phyloP scores from a whole-genome alignment of 1,140 invertebrate species.

The Triops cancriformis region DNA sequence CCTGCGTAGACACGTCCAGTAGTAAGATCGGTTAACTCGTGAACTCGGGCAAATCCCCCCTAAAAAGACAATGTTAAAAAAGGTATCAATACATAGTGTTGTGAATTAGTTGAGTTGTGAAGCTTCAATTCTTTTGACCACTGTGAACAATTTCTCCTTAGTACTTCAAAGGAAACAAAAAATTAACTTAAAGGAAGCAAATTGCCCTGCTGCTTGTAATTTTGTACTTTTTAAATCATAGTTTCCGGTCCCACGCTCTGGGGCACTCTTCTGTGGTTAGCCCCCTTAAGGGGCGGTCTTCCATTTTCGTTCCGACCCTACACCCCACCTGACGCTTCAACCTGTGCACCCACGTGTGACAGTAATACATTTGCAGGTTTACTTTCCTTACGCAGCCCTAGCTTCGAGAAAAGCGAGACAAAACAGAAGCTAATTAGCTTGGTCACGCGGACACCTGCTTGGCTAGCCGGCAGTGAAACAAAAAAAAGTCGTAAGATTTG shows the following conservation, averaged over 20 bases:
- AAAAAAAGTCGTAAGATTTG: neutral
- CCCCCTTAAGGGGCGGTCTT: neutral
- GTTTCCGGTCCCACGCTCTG: neutral
- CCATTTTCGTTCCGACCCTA: neutral
- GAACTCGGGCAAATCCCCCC: slow-evolving; percentile 66
- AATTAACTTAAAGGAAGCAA: neutral
- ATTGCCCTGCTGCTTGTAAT: neutral
- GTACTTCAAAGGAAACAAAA: neutral
- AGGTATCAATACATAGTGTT: slow-evolving; percentile 18
- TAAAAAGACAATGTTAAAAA: slow-evolving; percentile 37
- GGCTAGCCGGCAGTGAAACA: neutral
- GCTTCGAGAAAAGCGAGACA: neutral
- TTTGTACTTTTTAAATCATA: neutral
- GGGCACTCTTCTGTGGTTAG: neutral
- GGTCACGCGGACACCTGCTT: slow-evolving; percentile 8
- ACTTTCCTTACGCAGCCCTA: neutral
- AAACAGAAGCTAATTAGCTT: neutral
- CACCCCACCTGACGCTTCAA: neutral
- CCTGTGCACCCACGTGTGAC: slow-evolving; percentile 3
- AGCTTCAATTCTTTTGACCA: neutral
- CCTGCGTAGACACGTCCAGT: slow-evolving; percentile 56
- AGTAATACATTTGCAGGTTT: neutral
- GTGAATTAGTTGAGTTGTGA: slow-evolving; percentile 1
- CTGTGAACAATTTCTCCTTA: neutral
- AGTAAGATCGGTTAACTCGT: slow-evolving; percentile 54